Conservation (phyloP, 2,797 vertebrate species). For the Falco concolor region DNA sequence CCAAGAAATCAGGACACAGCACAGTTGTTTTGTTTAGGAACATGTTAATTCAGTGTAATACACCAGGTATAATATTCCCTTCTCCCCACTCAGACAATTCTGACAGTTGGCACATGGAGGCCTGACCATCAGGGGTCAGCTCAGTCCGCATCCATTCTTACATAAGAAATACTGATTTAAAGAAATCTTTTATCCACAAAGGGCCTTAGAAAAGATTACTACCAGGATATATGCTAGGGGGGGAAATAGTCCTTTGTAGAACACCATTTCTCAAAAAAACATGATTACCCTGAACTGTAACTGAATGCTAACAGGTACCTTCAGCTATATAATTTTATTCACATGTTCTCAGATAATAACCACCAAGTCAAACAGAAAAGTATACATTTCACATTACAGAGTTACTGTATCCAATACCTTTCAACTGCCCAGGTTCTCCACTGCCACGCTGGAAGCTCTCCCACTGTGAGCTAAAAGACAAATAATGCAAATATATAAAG, state of each 20-base stretch:
- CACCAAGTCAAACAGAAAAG: neutral
- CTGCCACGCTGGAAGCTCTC: slow-evolving; percentile 84
- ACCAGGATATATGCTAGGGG: neutral
- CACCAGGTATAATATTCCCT: neutral
- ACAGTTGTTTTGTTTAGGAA: neutral
- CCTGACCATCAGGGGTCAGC: neutral
- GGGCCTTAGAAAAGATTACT: neutral
- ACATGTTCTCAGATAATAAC: neutral
- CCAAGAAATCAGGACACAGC: neutral
- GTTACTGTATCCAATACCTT: slow-evolving; percentile 77
- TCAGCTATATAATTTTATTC: neutral
- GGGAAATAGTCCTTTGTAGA: neutral
- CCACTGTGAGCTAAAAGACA: slow-evolving; percentile 87
- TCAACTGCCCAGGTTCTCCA: slow-evolving; percentile 78
- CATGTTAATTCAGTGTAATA: neutral
- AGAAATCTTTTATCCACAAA: neutral
- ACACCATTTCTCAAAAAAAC: neutral
- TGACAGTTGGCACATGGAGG: neutral
- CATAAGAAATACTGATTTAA: neutral
- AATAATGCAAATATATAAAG: neutral
- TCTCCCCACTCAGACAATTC: neutral
- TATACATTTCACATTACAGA: neutral
- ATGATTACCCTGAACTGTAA: neutral
- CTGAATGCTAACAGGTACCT: neutral
- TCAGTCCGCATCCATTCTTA: neutral